Conservation (phyloP, 1,140 invertebrate genomes). For the Drosophila sp. region DNA sequence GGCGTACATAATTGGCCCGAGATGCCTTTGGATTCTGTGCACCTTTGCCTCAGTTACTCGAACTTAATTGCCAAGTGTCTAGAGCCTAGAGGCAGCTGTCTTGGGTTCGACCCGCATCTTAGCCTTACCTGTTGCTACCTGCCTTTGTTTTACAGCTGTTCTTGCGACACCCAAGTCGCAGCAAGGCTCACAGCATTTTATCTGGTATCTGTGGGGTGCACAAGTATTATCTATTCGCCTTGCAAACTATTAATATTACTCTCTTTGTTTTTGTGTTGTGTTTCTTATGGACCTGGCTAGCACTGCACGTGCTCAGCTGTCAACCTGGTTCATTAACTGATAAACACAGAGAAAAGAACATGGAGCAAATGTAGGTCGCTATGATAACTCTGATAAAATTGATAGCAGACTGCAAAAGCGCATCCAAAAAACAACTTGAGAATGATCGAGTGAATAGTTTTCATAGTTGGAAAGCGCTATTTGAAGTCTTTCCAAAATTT, state of each 20-base stretch:
- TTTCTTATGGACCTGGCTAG: neutral
- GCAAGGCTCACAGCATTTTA: constrained; percentile 25
- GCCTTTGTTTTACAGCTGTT: constrained; percentile 64
- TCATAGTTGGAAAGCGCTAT: no score
- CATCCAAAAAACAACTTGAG: neutral
- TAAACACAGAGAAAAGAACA: constrained; percentile 46
- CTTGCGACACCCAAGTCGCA: constrained; percentile 67
- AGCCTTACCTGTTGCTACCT: constrained; percentile 69
- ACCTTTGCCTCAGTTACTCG: constrained; percentile 36
- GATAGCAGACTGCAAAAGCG: constrained; percentile 5
- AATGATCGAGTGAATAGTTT: neutral
- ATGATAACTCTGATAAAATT: constrained; percentile 49
- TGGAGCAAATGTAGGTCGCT: constrained; percentile 48
- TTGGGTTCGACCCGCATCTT: constrained; percentile 50
- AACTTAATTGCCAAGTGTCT: constrained; percentile 50
- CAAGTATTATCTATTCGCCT: constrained; percentile 46
- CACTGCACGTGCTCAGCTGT: constrained; percentile 30
- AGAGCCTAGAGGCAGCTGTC: constrained; percentile 50
- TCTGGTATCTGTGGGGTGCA: constrained; percentile 45
- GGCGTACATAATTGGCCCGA: constrained; percentile 67
- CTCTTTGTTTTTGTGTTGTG: constrained; percentile 17
- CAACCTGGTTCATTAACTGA: constrained; percentile 63
- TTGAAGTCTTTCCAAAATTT: no score
- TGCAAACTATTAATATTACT: constrained; percentile 50
- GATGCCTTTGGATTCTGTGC: constrained; percentile 39